phyloP scores from a whole-genome alignment of 2,113 vertebrate species.

The Trematomus loennbergii region DNA sequence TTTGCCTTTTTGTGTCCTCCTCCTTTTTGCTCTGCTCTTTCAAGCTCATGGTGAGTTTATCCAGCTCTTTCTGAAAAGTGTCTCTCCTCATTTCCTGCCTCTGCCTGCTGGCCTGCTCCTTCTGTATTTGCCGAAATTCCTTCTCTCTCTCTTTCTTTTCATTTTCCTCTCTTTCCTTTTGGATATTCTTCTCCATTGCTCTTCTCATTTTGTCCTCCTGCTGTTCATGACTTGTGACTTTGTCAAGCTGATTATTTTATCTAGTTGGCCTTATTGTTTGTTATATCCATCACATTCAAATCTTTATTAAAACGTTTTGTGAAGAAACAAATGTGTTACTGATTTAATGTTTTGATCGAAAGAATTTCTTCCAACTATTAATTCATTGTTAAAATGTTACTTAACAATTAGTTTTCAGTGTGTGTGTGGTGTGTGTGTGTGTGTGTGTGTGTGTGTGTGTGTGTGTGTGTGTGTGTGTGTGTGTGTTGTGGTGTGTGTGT shows the following conservation, averaged over 20 bases:
- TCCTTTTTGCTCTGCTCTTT: slow-evolving; percentile 49
- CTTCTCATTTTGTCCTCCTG: slow-evolving; percentile 36
- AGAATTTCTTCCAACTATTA: too few relatives aligned
- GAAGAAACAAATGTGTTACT: too few relatives aligned
- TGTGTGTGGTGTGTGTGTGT: too few relatives aligned
- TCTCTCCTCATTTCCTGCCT: slow-evolving; percentile 55
- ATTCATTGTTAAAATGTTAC: too few relatives aligned
- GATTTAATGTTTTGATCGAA: too few relatives aligned
- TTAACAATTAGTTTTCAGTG: too few relatives aligned
- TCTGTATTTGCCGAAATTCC: slow-evolving; percentile 46
- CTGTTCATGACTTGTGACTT: slow-evolving; percentile 28
- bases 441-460: neutral
- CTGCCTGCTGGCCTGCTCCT: slow-evolving; percentile 51
- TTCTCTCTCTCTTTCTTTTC: slow-evolving; percentile 50
- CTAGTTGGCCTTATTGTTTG: too few relatives aligned
- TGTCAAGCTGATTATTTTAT: slow-evolving; percentile 18
- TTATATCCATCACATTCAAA: too few relatives aligned
- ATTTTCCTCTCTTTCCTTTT: slow-evolving; percentile 28
- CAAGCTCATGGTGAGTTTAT: slow-evolving; percentile 44
- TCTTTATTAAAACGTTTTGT: too few relatives aligned
- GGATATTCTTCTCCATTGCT: slow-evolving; percentile 45
- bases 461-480: too few relatives aligned
- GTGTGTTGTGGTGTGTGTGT: neutral
- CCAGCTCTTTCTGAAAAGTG: slow-evolving; percentile 56
- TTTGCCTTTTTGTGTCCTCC: slow-evolving; percentile 44